Evolutionary conservation across 2,888 invertebrate species (phyloP).

Genomic region (Thelaira solivaga): DNA sequence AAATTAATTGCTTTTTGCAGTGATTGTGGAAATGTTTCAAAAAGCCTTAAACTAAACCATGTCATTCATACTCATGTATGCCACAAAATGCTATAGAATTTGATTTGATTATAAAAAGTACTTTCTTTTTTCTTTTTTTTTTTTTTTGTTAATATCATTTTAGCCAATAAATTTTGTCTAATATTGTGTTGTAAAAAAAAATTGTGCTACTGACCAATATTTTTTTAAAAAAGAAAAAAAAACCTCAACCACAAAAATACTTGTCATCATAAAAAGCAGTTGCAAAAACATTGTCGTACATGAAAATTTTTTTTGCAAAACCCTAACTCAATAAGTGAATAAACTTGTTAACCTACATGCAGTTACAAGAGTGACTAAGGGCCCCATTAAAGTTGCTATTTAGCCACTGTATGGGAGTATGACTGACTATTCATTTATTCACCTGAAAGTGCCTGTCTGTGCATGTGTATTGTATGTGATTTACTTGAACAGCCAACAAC

Average conservation of each 20-base stretch:
- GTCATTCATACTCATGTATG: background rate
- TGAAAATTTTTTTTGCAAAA: constrained; percentile 1
- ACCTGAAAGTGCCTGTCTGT: too few species aligned
- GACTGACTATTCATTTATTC: background rate
- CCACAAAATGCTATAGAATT: constrained; percentile 1
- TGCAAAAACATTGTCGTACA: constrained; percentile 5
- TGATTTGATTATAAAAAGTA: background rate
- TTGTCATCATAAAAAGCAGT: constrained; percentile 16
- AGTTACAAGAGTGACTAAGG: constrained; percentile 21
- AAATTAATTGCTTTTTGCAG: background rate
- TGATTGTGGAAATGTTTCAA: background rate
- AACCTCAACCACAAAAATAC: background rate
- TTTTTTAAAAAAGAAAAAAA: background rate
- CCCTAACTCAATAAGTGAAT: constrained; percentile 59
- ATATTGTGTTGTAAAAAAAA: background rate
- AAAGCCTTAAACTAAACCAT: background rate
- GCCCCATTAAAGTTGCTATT: constrained; percentile 22
- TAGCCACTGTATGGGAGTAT: background rate
- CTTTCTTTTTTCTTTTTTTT: background rate
- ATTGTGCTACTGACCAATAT: constrained; percentile 60
- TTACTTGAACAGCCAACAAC: constrained; percentile 19
- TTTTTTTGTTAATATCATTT: background rate
- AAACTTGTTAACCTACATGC: constrained; percentile 61
- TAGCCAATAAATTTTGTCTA: constrained; percentile 33
- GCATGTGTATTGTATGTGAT: background rate